Evolutionary conservation across 2,888 invertebrate species (phyloP), one percentile per base, ranked within the genome.

Genomic region (Hirtodrosophila trivittata): DNA sequence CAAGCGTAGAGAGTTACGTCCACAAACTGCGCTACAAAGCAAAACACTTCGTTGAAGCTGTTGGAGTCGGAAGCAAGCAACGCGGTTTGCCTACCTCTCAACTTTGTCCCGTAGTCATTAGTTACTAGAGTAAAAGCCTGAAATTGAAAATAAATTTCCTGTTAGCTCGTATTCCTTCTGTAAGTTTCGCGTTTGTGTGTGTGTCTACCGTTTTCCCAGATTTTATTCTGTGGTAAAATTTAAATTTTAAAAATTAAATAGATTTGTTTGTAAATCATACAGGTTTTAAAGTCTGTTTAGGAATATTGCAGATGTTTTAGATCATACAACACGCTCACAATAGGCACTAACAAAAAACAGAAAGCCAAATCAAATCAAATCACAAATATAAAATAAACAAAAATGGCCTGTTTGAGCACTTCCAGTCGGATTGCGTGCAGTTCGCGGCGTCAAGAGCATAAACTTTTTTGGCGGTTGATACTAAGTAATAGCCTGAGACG

Each of bases 341-440:
- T 14, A 33, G 35, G 10, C 13, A 37, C 21, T 47, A 47, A 16
- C 12, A 28, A 30, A 45, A 54, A 21, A 13, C 28, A 56, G 45
- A 32, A 41, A 63, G 51, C 30, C 12, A 25, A 42, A 66, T 38
- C 38, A 33, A 35, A 60, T 26, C 14, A 35, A 33, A 33, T 7
- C 39, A 47, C 60, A 25, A 8, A 64, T 63, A 45, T 3, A 13
- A 38, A 62, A 39, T 33, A 50, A 46, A 49, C 16, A 69, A 71
- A 72, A 71, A 89, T 89, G 89, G 89, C 89, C 65, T 89, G 89
- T 70, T 83, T 89, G 72, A 87, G 88, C 72, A 89, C 87, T 86
- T 89, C 90, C 87, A 88, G 89, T 85, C 89, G 88, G 58, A 78
- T 81, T 64, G 87, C 77, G 70, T 81, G 80, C 85, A 76, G 82